Conservation (phyloP, 2,888 invertebrate species). For the Masnerella sp. region DNA sequence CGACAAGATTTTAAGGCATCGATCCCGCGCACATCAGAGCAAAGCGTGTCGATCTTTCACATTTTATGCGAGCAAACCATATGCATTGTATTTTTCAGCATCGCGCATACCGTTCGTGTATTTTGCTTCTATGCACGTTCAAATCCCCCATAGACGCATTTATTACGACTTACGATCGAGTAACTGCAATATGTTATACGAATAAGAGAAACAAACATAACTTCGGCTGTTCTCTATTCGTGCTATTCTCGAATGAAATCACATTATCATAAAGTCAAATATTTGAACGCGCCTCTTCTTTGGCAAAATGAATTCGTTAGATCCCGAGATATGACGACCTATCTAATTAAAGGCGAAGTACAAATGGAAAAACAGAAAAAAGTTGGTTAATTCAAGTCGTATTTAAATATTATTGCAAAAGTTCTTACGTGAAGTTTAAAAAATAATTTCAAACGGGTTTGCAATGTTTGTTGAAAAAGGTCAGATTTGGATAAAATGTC, state of each 20-base stretch:
- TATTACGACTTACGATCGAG: conserved; percentile 45
- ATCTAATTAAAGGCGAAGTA: too few species aligned
- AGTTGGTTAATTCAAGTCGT: too few species aligned
- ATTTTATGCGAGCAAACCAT: conserved; percentile 61
- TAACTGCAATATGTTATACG: conserved; percentile 25
- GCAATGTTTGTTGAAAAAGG: too few species aligned
- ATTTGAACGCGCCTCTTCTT: conserved; percentile 5
- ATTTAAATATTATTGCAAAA: too few species aligned
- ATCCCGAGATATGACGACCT: too few species aligned
- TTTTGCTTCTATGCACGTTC: conserved; percentile 32
- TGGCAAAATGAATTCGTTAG: not conserved
- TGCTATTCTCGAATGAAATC: conserved; percentile 21
- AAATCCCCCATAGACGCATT: conserved; percentile 43
- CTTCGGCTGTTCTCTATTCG: conserved; percentile 11
- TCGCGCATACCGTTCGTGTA: conserved; percentile 43
- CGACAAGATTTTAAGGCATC: conserved; percentile 60
- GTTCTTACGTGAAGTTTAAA: too few species aligned
- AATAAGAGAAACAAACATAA: conserved; percentile 23
- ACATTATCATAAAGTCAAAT: conserved; percentile 13
- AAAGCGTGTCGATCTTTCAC: conserved; percentile 61
- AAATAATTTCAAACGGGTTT: too few species aligned
- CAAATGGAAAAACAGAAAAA: too few species aligned
- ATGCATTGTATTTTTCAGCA: conserved; percentile 62
- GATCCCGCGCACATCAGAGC: conserved; percentile 56
- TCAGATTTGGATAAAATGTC: too few species aligned